Evolutionary conservation across 2,888 invertebrate genomes (phyloP).

Genomic region (Stomorhina lunata): DNA sequence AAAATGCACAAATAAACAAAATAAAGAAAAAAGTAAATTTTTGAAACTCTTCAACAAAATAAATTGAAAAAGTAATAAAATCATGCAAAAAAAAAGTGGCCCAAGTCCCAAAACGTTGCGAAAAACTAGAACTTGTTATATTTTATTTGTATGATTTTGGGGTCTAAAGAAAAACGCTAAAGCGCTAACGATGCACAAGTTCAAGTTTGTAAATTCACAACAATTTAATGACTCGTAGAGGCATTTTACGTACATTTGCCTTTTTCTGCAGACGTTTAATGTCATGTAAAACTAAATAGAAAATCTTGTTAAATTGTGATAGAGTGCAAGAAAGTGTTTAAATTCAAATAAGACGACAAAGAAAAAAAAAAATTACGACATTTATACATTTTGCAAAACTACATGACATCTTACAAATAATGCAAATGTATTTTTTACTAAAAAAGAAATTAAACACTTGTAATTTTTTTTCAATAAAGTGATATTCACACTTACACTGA

Average conservation of each 20-base stretch:
- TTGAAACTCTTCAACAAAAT: background rate
- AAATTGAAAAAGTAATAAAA: constrained; percentile 5
- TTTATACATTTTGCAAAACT: background rate
- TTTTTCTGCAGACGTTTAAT: constrained; percentile 41
- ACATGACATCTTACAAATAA: constrained; percentile 33
- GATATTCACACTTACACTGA: too few relatives aligned
- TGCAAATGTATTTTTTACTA: background rate
- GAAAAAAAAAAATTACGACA: background rate
- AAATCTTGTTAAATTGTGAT: too few relatives aligned
- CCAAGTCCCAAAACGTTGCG: background rate
- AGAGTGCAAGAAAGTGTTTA: too few relatives aligned
- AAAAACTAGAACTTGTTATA: constrained; percentile 1
- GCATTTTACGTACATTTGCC: background rate
- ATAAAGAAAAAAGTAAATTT: background rate
- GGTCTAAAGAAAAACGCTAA: background rate
- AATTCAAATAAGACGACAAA: too few relatives aligned
- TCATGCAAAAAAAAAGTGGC: background rate
- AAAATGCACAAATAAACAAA: constrained; percentile 35
- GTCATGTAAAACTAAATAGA: constrained; percentile 52
- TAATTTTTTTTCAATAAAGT: background rate
- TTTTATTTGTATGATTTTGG: background rate
- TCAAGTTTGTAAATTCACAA: constrained; percentile 43
- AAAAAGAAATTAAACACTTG: background rate
- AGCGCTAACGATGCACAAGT: constrained; percentile 27
- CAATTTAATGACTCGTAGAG: constrained; percentile 22